phyloP scores from a whole-genome alignment of 2,113 vertebrate species.

The Apodemus sylvaticus region DNA sequence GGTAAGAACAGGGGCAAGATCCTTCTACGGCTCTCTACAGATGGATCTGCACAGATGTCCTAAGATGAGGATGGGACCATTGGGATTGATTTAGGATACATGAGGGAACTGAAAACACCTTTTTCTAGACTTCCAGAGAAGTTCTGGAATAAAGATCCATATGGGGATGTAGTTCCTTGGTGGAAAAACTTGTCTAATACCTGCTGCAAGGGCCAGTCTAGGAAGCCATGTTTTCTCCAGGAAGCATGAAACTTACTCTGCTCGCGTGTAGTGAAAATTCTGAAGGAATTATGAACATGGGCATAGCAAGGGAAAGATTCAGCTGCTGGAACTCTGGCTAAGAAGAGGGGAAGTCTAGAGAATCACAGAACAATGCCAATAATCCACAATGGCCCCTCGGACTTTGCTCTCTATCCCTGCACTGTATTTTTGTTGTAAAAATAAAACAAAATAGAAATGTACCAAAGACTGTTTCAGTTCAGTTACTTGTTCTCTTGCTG shows the following conservation, averaged over 20 bases:
- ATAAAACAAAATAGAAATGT: neutral
- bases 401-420: neutral
- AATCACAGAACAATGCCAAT: fast-evolving
- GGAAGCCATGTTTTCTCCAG: neutral
- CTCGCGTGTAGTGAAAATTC: no score
- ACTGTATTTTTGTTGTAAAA: neutral
- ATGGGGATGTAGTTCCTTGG: neutral
- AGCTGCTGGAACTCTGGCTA: neutral
- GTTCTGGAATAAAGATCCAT: neutral
- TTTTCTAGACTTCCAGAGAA: neutral
- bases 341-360: neutral
- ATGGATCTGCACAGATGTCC: neutral
- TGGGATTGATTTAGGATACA: fast-evolving
- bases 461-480: neutral
- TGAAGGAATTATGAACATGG: neutral
- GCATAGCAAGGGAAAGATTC: neutral
- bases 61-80: neutral
- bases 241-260: no score
- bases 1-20: neutral
- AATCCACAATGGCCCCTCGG: neutral
- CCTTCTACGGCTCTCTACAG: neutral
- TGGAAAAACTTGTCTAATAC: neutral
- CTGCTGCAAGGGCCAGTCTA: fast-evolving
- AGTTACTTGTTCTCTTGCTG: neutral
- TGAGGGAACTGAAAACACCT: neutral